Base-by-base conservation (phyloP, 2,113 vertebrate species). In the Gobius niger region DNA sequence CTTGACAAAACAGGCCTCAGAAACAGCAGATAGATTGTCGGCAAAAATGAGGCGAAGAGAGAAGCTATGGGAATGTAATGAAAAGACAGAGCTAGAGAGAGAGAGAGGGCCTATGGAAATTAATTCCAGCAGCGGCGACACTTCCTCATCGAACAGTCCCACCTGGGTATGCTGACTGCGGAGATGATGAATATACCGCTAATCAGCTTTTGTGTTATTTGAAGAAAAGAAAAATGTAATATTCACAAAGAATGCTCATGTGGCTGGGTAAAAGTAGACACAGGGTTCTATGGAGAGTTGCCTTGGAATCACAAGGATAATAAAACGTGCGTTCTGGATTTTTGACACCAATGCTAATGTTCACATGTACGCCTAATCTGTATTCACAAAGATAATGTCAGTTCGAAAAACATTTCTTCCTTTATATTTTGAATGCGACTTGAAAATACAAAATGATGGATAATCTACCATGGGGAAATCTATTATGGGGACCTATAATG, bases 221-320 rank as follows among this genome's bases (percentile, higher is more conserved):
- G 67, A 80, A 91, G 93, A 94, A 93, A 93, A 70, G 59, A 75
- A 67, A 47, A 72, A 93, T 95, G 94, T 94, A 94, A 95, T 95
- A 93, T 95, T 94, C 92, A 93, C 92, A 93, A 94, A 93, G 94
- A 95, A 95, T 93, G 90, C 94, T 94, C 93, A 85, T 88, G 93
- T 93, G 95, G 92, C 94, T 94, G 92, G 92, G 78, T 73, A 82
- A 73, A 81, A 72, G 76, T 72, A 76, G 75, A 69, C 70, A 73
- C 18, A 56, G 67, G 19, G 62, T 75, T 56, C 76, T 77, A 69
- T 18, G 54, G 79, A 84, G 78, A 76, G 50, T 59, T 80, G 63
- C 49, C 52, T 19, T 61, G 13, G 74, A 72, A 60, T 56, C 19
- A 9, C 68, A n/a, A 15, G 59, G 77, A 65, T 34, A 71, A 67